Conservation (phyloP, 2,113 vertebrate species). For the Ciconia stormi region DNA sequence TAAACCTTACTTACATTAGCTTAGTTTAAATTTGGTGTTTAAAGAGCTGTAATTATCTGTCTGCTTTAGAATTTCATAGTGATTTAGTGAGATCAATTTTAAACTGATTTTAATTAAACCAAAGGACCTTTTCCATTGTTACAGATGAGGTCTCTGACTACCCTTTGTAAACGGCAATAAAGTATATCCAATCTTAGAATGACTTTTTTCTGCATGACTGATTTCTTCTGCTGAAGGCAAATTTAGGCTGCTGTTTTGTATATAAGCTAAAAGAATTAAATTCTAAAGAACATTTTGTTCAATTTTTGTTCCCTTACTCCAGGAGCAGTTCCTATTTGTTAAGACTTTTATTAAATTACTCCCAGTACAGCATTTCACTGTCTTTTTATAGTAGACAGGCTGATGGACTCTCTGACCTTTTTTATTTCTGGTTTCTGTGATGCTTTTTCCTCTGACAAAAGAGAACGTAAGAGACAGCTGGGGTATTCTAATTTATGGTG, state of each 20-base stretch:
- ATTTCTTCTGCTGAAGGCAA: neutral
- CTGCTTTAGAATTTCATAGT: neutral
- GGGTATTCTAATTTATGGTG: constrained; percentile 38
- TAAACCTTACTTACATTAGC: neutral
- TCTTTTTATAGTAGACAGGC: neutral
- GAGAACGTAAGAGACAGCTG: neutral
- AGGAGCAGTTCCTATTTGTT: neutral
- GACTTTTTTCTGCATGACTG: neutral
- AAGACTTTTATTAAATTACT: constrained; percentile 7
- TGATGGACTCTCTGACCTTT: neutral
- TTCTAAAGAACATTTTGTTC: neutral
- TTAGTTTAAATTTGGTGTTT: constrained; percentile 5
- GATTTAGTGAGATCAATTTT: constrained; percentile 15
- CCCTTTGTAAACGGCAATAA: neutral
- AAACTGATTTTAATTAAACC: constrained; percentile 33
- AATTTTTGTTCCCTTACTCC: neutral
- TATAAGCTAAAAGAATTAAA: neutral
- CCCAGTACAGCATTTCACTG: neutral
- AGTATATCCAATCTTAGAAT: neutral
- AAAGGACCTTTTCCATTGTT: neutral
- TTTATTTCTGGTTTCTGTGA: constrained; percentile 14
- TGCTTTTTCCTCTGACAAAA: neutral
- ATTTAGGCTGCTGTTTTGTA: neutral
- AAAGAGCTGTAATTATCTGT: neutral
- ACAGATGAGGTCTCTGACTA: neutral